Evolutionary conservation across 1,140 invertebrate species (phyloP), one percentile per base, ranked within the genome.

Genomic region (Pachypeltis micranthus): DNA sequence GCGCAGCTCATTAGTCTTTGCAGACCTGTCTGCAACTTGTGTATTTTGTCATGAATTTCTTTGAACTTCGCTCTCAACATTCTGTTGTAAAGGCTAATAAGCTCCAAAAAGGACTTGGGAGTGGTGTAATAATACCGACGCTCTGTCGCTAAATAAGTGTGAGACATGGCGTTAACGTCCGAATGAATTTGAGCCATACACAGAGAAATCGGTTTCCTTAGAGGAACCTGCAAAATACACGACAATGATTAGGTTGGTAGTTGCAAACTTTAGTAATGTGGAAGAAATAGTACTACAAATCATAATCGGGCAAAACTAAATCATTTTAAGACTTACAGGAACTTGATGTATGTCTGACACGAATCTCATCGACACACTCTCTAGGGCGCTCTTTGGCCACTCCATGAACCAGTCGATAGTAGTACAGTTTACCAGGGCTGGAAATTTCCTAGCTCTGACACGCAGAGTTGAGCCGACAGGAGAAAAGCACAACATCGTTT

Each of bases 361-460:
- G 73, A 96, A 96, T 63, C 85, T 79, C 62, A 80, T 78, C 25
- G 91, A 93, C 1, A 97, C 94, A 59, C 91, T 94, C 68, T 89
- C 81, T 59, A 97, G 74, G 7, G 94, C 94, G 69, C 92, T 85
- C 72, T 85, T 81, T 0, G 94, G 93, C 93, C 94, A 97, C 76
- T 93, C 90, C 72, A 96, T 91, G 74, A 96, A 96, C 93, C 93
- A 97, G 74, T 96, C 85, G 58, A 96, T 95, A 4, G 85, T 83
- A 0, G 93, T 93, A 70, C 91, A 94, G 76, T 93, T 96, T 7
- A 92, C 86, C 16, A 97, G 76, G 1, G 93, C 92, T 3, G 94
- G 94, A 76, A 96, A 97, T 75, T 95, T 92, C 62, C 93, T 80
- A 14, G 88, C 85, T 65, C 93, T 81, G 28, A 92, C 80, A 66